A percentile compares a stretch with the other conserved stretches of the same genome.
Conservation (phyloP, 2,888 invertebrate species). For the Gnatocerus cornutus region DNA sequence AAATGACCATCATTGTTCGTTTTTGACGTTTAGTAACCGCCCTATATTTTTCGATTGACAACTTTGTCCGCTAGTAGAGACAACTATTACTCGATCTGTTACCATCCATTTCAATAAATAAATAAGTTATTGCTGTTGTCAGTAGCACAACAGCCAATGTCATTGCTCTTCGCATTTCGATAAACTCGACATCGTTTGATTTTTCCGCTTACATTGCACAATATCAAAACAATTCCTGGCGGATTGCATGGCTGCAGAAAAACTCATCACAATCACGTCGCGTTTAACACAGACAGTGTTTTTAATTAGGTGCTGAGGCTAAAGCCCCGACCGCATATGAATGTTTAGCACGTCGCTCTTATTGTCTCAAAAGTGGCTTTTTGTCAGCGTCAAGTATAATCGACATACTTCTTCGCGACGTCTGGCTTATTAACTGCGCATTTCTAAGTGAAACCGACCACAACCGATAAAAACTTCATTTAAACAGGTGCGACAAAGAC, state of each 20-base stretch:
- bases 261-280: slow-evolving; percentile 54
- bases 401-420: slow-evolving; percentile 59
- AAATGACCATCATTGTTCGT: slow-evolving; percentile 31
- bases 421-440: slow-evolving; percentile 61
- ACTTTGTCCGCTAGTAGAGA: not conserved
- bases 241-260: slow-evolving; percentile 44
- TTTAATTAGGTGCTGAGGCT: slow-evolving; percentile 63
- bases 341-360: slow-evolving; percentile 64
- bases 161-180: slow-evolving; percentile 1
- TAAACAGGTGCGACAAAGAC: slow-evolving; percentile 33
- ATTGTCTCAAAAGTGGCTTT: slow-evolving; percentile 59
- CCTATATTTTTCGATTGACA: not conserved
- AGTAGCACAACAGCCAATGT: not conserved
- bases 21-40: slow-evolving; percentile 10
- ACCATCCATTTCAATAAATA: not conserved
- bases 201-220: slow-evolving; percentile 8
- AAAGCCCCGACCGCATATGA: slow-evolving; percentile 60
- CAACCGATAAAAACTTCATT: slow-evolving; percentile 36
- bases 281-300: slow-evolving; percentile 61
- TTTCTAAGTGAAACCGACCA: slow-evolving; percentile 49
- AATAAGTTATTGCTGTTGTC: slow-evolving; percentile 9
- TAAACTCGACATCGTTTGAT: slow-evolving; percentile 9
- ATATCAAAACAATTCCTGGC: slow-evolving; percentile 13
- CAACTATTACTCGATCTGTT: not conserved
- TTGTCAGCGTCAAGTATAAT: slow-evolving; percentile 55